Conservation (phyloP, 2,113 vertebrate genomes). For the Gnathonemus longibarbis region DNA sequence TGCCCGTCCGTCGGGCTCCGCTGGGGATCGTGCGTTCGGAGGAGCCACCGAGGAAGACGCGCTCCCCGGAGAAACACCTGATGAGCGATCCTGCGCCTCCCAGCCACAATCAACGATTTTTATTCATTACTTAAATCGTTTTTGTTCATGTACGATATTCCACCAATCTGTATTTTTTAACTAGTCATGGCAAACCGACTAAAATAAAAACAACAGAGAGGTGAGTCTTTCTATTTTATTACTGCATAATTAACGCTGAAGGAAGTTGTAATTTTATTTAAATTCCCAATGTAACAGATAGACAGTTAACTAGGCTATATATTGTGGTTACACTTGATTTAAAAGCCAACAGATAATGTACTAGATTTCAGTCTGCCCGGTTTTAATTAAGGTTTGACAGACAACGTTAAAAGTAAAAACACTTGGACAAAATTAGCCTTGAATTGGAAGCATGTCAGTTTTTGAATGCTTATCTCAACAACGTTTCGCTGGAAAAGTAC, state of each 20-base stretch:
- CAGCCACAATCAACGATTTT: neutral
- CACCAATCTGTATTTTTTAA: neutral
- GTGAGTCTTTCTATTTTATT: neutral
- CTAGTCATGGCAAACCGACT: neutral
- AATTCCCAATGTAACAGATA: neutral
- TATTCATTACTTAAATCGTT: neutral
- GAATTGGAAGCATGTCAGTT: neutral
- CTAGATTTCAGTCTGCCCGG: neutral
- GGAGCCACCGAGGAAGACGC: neutral
- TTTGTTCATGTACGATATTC: neutral
- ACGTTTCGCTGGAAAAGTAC: neutral
- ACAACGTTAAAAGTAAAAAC: neutral
- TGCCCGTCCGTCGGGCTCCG: neutral
- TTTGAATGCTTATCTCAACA: neutral
- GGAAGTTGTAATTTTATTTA: neutral
- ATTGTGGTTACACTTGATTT: neutral
- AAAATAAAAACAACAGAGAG: neutral
- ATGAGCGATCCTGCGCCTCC: neutral
- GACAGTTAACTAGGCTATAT: neutral
- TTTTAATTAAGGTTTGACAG: neutral
- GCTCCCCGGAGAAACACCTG: neutral
- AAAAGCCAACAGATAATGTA: neutral
- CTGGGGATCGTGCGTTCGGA: neutral
- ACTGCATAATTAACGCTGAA: neutral
- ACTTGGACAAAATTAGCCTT: neutral